phyloP scores from a whole-genome alignment of 92 coral and sea anemone species.

The Zoanthus solanderi region DNA sequence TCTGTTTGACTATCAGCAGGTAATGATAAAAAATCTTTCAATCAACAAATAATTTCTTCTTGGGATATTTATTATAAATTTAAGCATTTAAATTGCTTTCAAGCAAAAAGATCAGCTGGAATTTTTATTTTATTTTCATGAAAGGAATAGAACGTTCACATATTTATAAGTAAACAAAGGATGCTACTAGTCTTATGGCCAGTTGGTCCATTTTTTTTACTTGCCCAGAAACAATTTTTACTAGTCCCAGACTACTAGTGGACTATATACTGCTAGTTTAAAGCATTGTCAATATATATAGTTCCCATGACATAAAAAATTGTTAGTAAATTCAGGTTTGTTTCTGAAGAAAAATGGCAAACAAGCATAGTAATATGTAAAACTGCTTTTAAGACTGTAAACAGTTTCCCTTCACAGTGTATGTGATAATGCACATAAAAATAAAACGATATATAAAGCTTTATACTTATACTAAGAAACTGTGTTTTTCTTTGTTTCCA shows the following conservation, averaged over 20 bases:
- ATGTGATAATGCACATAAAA: neutral
- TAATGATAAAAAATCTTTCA: constrained; percentile 15
- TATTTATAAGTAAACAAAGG: neutral
- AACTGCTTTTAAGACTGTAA: neutral
- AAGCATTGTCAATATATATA: too few species aligned
- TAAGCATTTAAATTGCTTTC: neutral
- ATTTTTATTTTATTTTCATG: too few species aligned
- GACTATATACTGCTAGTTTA: too few species aligned
- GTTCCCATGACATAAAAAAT: neutral
- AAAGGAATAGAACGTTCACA: too few species aligned
- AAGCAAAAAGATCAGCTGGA: neutral
- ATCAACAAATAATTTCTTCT: neutral
- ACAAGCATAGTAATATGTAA: neutral
- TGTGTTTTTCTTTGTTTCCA: constrained; percentile 1
- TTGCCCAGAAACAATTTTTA: too few species aligned
- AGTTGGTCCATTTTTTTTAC: too few species aligned
- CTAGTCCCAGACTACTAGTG: too few species aligned
- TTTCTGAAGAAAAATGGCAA: neutral
- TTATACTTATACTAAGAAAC: neutral
- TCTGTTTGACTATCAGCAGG: constrained; percentile 72
- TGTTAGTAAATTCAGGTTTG: neutral
- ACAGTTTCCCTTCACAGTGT: neutral
- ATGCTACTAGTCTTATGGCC: neutral
- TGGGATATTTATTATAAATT: neutral
- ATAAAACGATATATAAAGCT: neutral